These are phyloP conservation scores for Phaethornis superciliosus DNA, from an alignment of 2,113 vertebrate species.

Conservation along the genomic window DNA sequence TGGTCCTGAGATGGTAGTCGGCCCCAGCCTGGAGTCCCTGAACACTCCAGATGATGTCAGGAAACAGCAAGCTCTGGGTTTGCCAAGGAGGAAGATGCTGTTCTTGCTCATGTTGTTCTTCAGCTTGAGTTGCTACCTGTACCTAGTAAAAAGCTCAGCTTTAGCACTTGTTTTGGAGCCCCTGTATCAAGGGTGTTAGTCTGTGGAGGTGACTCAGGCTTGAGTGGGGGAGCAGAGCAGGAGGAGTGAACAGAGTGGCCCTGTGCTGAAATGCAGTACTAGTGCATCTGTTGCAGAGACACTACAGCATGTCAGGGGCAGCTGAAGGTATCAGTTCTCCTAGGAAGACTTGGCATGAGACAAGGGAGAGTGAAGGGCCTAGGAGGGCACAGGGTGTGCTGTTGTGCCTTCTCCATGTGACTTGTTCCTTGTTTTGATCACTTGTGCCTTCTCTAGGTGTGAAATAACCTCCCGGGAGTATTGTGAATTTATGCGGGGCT, in stretches of 20 bases:
- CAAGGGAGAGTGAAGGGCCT: not conserved
- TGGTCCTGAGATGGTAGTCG: not conserved
- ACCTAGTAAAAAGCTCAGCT: not conserved
- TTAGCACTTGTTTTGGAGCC: not conserved
- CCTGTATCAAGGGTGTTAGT: not conserved
- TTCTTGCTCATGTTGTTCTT: not conserved
- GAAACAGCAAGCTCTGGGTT: not conserved
- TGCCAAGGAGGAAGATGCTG: not conserved
- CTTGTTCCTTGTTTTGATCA: not conserved
- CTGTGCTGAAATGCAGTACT: not conserved
- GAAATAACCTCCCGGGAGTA: constrained; percentile 98
- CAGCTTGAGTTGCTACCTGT: not conserved
- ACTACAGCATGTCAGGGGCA: not conserved
- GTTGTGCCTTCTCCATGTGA: fast-evolving
- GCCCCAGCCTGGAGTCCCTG: not conserved
- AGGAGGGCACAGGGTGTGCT: not conserved
- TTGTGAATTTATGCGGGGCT: constrained; percentile 97
- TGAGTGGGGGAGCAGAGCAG: not conserved
- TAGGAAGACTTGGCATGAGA: not conserved
- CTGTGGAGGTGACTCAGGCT: not conserved
- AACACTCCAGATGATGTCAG: not conserved
- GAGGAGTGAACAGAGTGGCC: not conserved
- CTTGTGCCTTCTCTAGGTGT: constrained; percentile 80
- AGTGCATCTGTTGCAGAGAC: not conserved
- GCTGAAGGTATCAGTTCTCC: not conserved